A percentile compares a stretch with the other conserved stretches of the same genome.
Conservation (phyloP, 2,888 invertebrate species). For the Ormyrus nitidulus region DNA sequence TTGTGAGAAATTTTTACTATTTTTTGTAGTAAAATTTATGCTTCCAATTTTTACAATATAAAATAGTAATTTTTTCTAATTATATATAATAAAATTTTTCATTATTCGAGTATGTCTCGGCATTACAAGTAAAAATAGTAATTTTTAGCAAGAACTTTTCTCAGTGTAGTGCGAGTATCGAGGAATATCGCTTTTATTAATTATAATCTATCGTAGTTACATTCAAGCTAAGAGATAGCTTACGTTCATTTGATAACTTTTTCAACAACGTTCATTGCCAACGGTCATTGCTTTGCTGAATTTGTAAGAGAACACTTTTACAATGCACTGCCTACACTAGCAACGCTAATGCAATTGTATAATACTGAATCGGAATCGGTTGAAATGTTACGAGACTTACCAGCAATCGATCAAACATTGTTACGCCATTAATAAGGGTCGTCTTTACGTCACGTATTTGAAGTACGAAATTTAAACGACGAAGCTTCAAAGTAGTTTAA, state of each 20-base stretch:
- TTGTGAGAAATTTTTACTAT: too few species aligned
- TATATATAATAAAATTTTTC: too few species aligned
- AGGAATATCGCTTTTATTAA: background rate
- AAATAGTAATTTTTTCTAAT: too few species aligned
- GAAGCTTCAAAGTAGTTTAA: slow-evolving; percentile 2
- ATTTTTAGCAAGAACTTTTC: too few species aligned
- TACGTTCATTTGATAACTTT: slow-evolving; percentile 6
- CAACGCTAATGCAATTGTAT: slow-evolving; percentile 1
- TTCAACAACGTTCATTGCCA: background rate
- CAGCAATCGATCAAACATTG: background rate
- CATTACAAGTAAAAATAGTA: too few species aligned
- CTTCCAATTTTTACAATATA: too few species aligned
- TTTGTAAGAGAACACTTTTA: slow-evolving; percentile 11
- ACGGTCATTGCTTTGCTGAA: slow-evolving; percentile 30
- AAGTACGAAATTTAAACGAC: slow-evolving; percentile 32
- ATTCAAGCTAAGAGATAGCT: slow-evolving; percentile 3
- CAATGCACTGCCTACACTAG: slow-evolving; percentile 37
- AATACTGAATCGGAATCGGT: slow-evolving; percentile 35
- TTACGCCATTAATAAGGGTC: background rate
- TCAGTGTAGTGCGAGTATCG: background rate
- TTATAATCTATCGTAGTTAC: background rate
- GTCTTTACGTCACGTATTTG: slow-evolving; percentile 34
- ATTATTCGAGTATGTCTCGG: too few species aligned
- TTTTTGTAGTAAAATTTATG: too few species aligned
- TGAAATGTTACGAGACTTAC: background rate